Evolutionary conservation across 2,797 vertebrate genomes (phyloP).

Genomic region (Catamblyrhynchus diadema): DNA sequence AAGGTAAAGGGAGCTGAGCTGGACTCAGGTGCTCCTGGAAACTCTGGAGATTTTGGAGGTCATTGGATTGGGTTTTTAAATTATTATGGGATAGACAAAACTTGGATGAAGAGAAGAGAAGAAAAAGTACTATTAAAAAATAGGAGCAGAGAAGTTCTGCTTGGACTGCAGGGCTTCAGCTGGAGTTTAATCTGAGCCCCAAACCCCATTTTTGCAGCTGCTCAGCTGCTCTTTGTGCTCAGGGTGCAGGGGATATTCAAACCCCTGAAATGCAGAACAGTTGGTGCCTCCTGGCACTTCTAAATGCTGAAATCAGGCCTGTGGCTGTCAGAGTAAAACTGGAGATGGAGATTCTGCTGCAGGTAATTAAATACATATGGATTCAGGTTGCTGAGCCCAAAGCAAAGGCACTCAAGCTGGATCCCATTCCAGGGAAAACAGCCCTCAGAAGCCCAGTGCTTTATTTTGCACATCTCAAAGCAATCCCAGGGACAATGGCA

Average conservation of each 20-base stretch:
- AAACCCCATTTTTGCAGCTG: not conserved
- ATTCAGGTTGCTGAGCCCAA: not conserved
- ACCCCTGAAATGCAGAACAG: rapidly evolving
- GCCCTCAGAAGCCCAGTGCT: not conserved
- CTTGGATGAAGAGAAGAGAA: not conserved
- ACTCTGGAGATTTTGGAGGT: not conserved
- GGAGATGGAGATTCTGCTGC: not conserved
- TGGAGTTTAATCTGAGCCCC: not conserved
- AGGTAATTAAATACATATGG: rapidly evolving
- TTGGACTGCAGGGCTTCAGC: not conserved
- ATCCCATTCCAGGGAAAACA: not conserved
- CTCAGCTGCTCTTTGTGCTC: not conserved
- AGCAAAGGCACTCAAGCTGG: not conserved
- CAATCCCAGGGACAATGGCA: not conserved
- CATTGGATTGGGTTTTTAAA: not conserved
- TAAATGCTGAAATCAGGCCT: rapidly evolving
- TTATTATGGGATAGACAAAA: not conserved
- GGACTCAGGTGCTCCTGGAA: not conserved
- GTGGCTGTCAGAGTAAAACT: not conserved
- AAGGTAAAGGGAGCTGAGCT: slow-evolving; percentile 71
- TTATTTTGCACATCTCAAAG: not conserved
- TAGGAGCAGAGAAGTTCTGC: not conserved
- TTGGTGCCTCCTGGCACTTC: not conserved
- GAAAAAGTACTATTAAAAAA: not conserved
- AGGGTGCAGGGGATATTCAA: not conserved